Conservation (phyloP, 2,888 invertebrate genomes). For the Willowsia nigromaculata region DNA sequence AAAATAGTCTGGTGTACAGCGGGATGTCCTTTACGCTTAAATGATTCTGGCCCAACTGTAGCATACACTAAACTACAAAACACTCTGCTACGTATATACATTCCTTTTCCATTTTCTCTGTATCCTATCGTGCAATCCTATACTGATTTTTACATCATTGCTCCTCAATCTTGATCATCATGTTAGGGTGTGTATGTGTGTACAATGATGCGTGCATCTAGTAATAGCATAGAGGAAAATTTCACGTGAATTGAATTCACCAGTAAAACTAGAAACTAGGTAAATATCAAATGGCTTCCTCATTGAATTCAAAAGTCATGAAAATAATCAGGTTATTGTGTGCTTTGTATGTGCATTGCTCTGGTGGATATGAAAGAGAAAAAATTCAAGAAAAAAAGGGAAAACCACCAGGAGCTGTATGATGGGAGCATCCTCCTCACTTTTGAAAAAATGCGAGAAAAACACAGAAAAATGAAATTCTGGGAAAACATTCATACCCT, state of each 20-base stretch:
- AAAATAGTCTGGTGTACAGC: neutral
- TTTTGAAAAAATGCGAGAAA: constrained; percentile 12
- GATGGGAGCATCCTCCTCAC: neutral
- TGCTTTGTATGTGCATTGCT: neutral
- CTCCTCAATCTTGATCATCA: neutral
- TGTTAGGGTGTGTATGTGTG: neutral
- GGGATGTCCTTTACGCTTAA: neutral
- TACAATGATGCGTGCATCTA: neutral
- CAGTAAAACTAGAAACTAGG: constrained; percentile 26
- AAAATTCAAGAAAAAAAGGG: neutral
- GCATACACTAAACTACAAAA: neutral
- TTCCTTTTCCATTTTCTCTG: neutral
- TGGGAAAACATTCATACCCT: constrained; percentile 29
- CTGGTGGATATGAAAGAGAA: neutral
- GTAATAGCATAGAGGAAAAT: neutral
- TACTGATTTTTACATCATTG: neutral
- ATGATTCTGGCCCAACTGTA: neutral
- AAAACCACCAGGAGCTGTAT: neutral
- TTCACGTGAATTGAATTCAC: constrained; percentile 25
- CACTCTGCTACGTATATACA: neutral
- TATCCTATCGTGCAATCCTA: neutral
- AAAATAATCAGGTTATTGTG: constrained; percentile 42
- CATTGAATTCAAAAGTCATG: constrained; percentile 60
- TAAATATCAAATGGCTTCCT: constrained; percentile 10
- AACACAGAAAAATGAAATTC: constrained; percentile 36